These are phyloP conservation scores for Pangasianodon gigas DNA, from an alignment of 2,113 vertebrate species.

Conservation along the genomic window DNA sequence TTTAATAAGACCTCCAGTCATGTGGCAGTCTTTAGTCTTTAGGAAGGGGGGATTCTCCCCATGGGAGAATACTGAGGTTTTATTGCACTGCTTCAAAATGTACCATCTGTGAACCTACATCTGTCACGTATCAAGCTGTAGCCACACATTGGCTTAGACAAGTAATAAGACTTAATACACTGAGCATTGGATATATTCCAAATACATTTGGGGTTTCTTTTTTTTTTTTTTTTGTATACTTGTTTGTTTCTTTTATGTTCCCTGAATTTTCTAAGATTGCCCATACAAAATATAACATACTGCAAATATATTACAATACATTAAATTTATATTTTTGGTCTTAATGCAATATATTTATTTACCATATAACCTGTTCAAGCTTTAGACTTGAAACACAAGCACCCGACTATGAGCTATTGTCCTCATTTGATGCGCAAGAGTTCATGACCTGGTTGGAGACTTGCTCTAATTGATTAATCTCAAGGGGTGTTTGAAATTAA, in stretches of 20 bases:
- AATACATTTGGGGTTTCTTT: neutral
- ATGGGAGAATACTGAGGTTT: neutral
- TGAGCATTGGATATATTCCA: neutral
- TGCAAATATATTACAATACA: neutral
- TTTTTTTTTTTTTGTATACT: neutral
- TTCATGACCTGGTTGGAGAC: conserved; percentile 16
- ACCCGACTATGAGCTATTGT: neutral
- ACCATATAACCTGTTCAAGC: neutral
- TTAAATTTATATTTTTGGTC: neutral
- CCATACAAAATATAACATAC: neutral
- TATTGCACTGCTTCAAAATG: neutral
- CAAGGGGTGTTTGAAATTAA: conserved; percentile 15
- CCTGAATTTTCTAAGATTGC: neutral
- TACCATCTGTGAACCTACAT: conserved; percentile 24
- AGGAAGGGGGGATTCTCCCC: neutral
- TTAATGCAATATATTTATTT: neutral
- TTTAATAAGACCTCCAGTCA: neutral
- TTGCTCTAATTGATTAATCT: conserved; percentile 31
- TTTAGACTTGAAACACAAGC: neutral
- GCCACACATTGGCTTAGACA: neutral
- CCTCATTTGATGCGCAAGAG: neutral
- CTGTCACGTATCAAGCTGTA: neutral
- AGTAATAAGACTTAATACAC: no score
- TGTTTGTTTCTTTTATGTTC: neutral
- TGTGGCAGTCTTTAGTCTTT: neutral